A percentile compares a stretch with the other conserved stretches of the same genome.
Conservation (phyloP, 2,113 vertebrate genomes). For the Porphyrio hochstetteri region DNA sequence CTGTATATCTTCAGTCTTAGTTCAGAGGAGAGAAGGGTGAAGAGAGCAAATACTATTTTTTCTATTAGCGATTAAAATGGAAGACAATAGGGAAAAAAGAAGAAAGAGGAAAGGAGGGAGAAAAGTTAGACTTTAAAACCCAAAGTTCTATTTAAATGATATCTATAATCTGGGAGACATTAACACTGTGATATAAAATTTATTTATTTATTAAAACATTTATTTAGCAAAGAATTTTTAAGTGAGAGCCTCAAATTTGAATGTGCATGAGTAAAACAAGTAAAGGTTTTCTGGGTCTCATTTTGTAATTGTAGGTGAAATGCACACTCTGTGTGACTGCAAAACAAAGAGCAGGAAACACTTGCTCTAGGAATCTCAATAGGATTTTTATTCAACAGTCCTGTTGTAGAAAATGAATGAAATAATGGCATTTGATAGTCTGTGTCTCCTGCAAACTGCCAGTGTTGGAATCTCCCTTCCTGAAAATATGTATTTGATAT, state of each 20-base stretch:
- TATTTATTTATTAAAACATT: neutral
- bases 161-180: neutral
- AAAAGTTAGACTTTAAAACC: neutral
- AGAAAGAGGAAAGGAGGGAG: neutral
- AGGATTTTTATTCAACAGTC: neutral
- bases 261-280: neutral
- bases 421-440: neutral
- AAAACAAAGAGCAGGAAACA: neutral
- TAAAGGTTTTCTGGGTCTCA: neutral
- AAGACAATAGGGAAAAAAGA: neutral
- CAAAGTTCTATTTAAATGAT: slow-evolving; percentile 24
- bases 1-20: neutral
- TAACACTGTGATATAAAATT: neutral
- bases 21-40: neutral
- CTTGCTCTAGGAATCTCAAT: neutral
- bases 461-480: slow-evolving; percentile 26
- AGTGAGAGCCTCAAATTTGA: neutral
- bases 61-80: neutral
- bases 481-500: neutral
- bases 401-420: neutral
- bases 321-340: neutral
- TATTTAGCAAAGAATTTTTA: neutral
- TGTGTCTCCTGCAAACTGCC: neutral
- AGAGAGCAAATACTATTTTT: neutral
- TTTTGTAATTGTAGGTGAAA: neutral